Evolutionary conservation across 2,888 invertebrate species (phyloP).

Genomic region (Brassicogethes aeneus): DNA sequence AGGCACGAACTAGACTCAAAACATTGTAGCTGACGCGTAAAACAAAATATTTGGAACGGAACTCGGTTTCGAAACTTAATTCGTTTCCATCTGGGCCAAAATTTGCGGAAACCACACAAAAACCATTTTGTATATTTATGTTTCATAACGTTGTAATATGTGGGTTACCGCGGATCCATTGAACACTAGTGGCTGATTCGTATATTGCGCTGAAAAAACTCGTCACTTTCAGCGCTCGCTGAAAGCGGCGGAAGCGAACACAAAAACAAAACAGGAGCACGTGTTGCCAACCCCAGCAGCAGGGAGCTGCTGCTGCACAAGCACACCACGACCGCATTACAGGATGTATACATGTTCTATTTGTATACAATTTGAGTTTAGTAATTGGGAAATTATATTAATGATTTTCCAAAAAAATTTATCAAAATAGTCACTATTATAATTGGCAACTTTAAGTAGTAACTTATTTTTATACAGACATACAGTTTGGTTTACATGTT

Average conservation of each 20-base stretch:
- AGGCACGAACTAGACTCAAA: too few species aligned
- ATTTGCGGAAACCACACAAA: background rate
- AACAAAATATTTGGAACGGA: background rate
- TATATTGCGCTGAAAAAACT: background rate
- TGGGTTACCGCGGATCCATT: background rate
- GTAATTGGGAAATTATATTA: too few species aligned
- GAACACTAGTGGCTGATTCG: slow-evolving; percentile 4
- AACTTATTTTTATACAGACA: too few species aligned
- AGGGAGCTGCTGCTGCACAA: slow-evolving; percentile 8
- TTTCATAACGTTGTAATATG: background rate
- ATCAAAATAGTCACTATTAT: too few species aligned
- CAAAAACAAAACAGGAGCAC: slow-evolving; percentile 33
- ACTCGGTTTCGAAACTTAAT: background rate
- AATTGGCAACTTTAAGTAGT: too few species aligned
- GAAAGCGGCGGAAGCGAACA: slow-evolving; percentile 25
- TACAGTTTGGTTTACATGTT: too few species aligned
- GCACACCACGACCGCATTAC: slow-evolving; percentile 14
- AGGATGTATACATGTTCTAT: slow-evolving; percentile 17
- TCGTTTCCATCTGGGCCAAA: slow-evolving; percentile 18
- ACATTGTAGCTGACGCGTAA: too few species aligned
- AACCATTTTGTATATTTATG: background rate
- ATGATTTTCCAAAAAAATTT: too few species aligned
- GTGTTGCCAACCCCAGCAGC: slow-evolving; percentile 21
- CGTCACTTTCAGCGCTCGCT: background rate
- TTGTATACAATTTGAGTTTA: too few species aligned